Conservation (phyloP, 1,140 invertebrate species). For the Apis cerana region DNA sequence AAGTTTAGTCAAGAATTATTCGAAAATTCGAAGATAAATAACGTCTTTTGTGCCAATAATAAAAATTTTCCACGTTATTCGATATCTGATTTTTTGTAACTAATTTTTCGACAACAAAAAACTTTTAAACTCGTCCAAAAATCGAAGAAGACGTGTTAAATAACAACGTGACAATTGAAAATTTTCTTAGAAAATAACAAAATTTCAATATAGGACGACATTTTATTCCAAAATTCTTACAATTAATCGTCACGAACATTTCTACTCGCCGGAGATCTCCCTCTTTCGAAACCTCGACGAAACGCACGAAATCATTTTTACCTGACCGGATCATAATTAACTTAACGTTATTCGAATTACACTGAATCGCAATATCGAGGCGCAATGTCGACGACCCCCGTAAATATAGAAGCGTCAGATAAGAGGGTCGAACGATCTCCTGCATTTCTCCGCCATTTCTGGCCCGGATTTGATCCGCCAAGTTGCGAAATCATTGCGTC, state of each 20-base stretch:
- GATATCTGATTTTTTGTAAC: no score
- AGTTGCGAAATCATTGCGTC: neutral
- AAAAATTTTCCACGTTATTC: no score
- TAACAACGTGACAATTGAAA: no score
- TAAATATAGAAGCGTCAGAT: slow-evolving; percentile 25
- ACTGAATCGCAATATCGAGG: neutral
- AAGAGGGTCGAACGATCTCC: slow-evolving; percentile 27
- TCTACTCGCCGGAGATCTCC: neutral
- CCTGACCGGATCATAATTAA: neutral
- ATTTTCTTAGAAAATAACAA: no score
- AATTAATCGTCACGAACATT: neutral
- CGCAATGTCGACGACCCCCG: slow-evolving; percentile 36
- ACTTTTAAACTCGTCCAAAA: no score
- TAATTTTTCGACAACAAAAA: no score
- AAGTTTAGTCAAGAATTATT: no score
- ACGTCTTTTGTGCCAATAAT: no score
- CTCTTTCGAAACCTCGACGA: neutral
- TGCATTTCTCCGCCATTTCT: neutral
- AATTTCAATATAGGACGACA: no score
- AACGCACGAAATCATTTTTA: neutral
- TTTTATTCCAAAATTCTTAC: no score
- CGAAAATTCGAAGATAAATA: no score
- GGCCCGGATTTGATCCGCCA: neutral
- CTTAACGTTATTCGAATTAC: neutral
- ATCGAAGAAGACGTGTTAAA: no score